Evolutionary conservation across 92 coral and sea anemone genomes (phyloP).

Genomic region (Palythoa heliodiscus): DNA sequence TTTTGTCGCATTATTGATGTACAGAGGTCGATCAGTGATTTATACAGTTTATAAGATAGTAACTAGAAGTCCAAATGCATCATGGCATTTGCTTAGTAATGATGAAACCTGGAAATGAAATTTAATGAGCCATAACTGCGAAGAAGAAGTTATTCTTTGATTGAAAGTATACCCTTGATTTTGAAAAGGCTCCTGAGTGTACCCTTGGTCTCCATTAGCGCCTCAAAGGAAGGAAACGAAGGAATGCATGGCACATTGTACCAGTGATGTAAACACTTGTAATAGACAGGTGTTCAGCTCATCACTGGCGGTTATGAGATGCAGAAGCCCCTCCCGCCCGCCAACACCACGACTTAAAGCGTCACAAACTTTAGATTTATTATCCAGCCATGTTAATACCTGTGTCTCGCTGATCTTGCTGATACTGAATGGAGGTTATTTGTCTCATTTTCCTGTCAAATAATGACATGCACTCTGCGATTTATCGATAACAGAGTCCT

Average conservation of each 20-base stretch:
- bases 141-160: neutral
- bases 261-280: conserved; percentile 29
- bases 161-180: neutral
- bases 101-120: neutral
- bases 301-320: neutral
- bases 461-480: conserved; percentile 21
- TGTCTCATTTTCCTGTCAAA: conserved; percentile 30
- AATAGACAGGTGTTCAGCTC: conserved; percentile 31
- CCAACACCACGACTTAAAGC: neutral
- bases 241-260: conserved; percentile 23
- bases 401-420: conserved; percentile 35
- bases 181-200: neutral
- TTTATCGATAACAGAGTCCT: conserved; percentile 22
- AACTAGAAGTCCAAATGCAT: neutral
- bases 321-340: conserved; percentile 10
- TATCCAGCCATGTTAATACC: conserved; percentile 31
- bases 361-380: neutral
- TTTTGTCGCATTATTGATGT: too few species aligned
- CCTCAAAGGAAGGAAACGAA: conserved; percentile 17
- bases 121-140: neutral
- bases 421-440: conserved; percentile 26
- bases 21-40: too few species aligned
- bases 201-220: neutral
- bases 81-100: neutral
- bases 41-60: too few species aligned